Percentiles rank a stretch among this genome's conserved stretches.
These are phyloP conservation scores for Metridium senile DNA, from an alignment of 92 coral and sea anemone species.

Conservation along the genomic window DNA sequence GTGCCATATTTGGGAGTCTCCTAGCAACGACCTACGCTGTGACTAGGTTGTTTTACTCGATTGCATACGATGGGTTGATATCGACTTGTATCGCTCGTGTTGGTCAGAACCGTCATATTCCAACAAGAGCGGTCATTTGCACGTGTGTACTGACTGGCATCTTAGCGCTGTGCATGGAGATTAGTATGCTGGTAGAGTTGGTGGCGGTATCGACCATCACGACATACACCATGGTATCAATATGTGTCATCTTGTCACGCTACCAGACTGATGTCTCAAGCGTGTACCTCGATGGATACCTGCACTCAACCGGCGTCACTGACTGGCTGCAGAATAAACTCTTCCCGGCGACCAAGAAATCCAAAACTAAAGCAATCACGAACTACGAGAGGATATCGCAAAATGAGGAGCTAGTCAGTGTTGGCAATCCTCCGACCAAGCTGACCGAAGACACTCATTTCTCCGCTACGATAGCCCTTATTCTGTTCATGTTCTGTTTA, in stretches of 20 bases:
- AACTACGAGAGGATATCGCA: slow-evolving; percentile 38
- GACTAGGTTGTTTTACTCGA: slow-evolving; percentile 76
- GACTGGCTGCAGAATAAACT: slow-evolving; percentile 44
- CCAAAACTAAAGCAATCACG: slow-evolving; percentile 3
- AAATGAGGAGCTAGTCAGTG: slow-evolving; percentile 11
- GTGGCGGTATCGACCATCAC: slow-evolving; percentile 55
- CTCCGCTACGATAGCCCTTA: slow-evolving; percentile 55
- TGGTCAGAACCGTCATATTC: slow-evolving; percentile 57
- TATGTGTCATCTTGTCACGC: slow-evolving; percentile 82
- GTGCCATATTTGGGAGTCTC: slow-evolving; percentile 66
- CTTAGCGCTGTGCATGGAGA: slow-evolving; percentile 61
- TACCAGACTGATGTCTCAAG: slow-evolving; percentile 59
- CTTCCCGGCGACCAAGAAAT: slow-evolving; percentile 4
- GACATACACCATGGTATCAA: slow-evolving; percentile 63
- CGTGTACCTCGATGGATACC: slow-evolving; percentile 27
- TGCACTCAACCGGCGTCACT: slow-evolving; percentile 9
- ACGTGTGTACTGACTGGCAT: slow-evolving; percentile 59
- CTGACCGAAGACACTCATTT: slow-evolving; percentile 25
- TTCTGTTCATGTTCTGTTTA: slow-evolving; percentile 48
- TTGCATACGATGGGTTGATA: slow-evolving; percentile 84
- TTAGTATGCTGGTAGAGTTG: slow-evolving; percentile 65
- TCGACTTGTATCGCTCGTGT: slow-evolving; percentile 60
- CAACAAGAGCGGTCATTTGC: slow-evolving; percentile 60
- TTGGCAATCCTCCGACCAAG: slow-evolving; percentile 11
- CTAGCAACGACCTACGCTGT: slow-evolving; percentile 61